Conservation (phyloP, 2,113 vertebrate species). For the Chlorodrepanis virens region DNA sequence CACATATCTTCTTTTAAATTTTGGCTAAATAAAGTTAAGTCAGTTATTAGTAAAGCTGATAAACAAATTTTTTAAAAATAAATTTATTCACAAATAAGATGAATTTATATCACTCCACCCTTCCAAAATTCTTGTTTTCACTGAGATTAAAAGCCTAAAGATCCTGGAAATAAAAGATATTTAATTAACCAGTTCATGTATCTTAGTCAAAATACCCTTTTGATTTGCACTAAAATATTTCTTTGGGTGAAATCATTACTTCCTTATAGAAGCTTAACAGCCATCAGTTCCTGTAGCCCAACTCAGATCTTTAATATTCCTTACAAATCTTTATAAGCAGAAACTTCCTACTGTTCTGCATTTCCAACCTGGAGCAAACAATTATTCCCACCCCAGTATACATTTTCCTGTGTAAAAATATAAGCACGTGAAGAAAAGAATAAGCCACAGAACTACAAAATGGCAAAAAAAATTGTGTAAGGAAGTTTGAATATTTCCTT, state of each 20-base stretch:
- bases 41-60: neutral
- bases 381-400: neutral
- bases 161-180: neutral
- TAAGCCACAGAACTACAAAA: neutral
- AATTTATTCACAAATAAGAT: neutral
- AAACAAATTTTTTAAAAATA: neutral
- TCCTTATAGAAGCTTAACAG: neutral
- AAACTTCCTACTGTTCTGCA: neutral
- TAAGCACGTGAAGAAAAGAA: neutral
- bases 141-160: neutral
- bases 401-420: neutral
- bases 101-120: neutral
- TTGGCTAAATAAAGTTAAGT: neutral
- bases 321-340: neutral
- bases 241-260: neutral
- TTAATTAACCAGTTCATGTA: neutral
- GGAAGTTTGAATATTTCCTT: neutral
- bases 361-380: neutral
- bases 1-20: neutral
- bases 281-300: neutral
- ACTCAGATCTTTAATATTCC: neutral
- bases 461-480: fast-evolving
- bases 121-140: neutral
- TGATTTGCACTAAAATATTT: neutral
- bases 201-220: neutral